Percentiles rank a stretch among this genome's conserved stretches.
Conservation (phyloP, 2,888 invertebrate species). For the Caenorhabditis wallacei region DNA sequence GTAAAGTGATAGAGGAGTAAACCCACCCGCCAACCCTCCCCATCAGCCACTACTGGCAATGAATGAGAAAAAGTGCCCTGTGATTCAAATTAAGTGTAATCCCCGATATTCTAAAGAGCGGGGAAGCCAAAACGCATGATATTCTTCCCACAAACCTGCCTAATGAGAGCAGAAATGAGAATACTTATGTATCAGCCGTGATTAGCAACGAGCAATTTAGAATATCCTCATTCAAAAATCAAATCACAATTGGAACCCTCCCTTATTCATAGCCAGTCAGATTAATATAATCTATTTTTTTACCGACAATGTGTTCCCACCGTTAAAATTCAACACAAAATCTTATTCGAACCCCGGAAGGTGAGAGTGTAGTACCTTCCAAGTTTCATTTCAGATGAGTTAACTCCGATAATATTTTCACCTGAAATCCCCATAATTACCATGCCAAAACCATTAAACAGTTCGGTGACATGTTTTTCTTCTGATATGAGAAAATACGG, state of each 20-base stretch:
- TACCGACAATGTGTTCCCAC: no score
- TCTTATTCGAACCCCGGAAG: no score
- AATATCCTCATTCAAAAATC: not conserved
- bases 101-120: no score
- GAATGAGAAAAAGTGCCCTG: not conserved
- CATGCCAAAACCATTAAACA: not conserved
- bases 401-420: not conserved
- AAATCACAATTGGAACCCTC: no score
- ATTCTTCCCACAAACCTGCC: not conserved
- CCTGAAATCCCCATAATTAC: not conserved
- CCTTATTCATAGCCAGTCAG: no score
- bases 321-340: no score
- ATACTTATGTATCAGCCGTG: not conserved
- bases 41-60: not conserved
- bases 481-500: no score
- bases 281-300: no score
- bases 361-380: not conserved
- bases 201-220: no score
- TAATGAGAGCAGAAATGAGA: constrained; percentile 7
- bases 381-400: not conserved
- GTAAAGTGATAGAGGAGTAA: not conserved
- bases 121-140: no score
- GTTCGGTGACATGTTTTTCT: no score
- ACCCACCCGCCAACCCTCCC: constrained; percentile 13
- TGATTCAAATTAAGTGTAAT: no score